Base-by-base conservation (phyloP, 2,797 vertebrate species). In the Enteromius trimaculatus region DNA sequence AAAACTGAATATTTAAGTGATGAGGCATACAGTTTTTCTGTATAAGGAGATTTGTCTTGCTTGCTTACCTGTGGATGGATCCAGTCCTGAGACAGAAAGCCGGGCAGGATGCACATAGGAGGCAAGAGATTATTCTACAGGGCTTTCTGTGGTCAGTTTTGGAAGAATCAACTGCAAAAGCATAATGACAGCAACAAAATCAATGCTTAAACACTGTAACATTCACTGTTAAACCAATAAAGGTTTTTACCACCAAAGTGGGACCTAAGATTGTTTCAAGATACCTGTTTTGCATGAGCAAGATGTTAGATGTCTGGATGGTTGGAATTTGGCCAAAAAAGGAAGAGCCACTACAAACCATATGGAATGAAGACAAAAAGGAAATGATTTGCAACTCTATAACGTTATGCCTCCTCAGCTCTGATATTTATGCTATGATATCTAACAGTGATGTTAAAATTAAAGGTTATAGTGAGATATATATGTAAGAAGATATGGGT, bases 321-420 rank as follows among this genome's bases (percentile, higher is more conserved):
- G 77, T 23, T 1, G 62, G 9, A 79, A 68, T 23, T 37, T 34
- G 14, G 6, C 19, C 31, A 49, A 37, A 37, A 75, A 13, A 37
- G 49, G 44, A 68, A 53, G 77, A 17, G n/a, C 5, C 21, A 19
- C 64, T 79, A 34, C 62, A 68, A 79, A 37, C 44, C 13, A 77
- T 23, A 51, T 9, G 23, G 44, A 17, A 68, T 62, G 16, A 44
- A 77, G 9, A 26, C 3, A 9, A 47, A 44, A 21, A 23, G 3
- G 6, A 47, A 44, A 42, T 39, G 0, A 29, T 11, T 19, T 23
- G 69, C 44, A 31, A 19, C 69, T 72, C 26, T 51, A 37, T 37
- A 37, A 6, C 4, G 37, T 37, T 37, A 37, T 37, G 37, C 6
- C 37, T 37, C 37, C 34, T 37, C 34, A 37, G 34, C 34, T 37